Evolutionary conservation across 2,888 invertebrate genomes (phyloP).

Genomic region (Abrostola triplasia): DNA sequence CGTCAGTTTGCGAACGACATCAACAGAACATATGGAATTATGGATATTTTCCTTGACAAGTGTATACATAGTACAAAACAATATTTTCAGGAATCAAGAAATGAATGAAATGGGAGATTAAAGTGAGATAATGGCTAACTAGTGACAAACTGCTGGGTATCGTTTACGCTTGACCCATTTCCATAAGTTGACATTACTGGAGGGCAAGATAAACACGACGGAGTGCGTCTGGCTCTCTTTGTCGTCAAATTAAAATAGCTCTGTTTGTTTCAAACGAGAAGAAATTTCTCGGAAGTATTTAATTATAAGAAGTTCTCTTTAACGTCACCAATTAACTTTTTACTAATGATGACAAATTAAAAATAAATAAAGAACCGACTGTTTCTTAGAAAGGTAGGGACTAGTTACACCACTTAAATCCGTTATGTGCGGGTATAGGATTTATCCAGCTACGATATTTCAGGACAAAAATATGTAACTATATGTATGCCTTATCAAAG

Average conservation of each 20-base stretch:
- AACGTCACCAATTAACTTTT: not conserved
- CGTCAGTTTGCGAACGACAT: too few relatives aligned
- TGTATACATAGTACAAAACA: too few relatives aligned
- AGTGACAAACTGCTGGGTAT: slow-evolving; percentile 33
- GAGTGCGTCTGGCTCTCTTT: slow-evolving; percentile 5
- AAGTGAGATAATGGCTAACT: slow-evolving; percentile 32
- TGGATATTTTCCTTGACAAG: too few relatives aligned
- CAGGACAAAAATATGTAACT: too few relatives aligned
- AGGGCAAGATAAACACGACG: slow-evolving; percentile 32
- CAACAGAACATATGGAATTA: too few relatives aligned
- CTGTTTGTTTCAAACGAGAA: not conserved
- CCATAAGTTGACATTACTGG: slow-evolving; percentile 28
- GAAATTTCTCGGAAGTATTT: not conserved
- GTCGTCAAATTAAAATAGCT: slow-evolving; percentile 8
- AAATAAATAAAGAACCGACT: too few relatives aligned
- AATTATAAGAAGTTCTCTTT: not conserved
- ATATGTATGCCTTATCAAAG: too few relatives aligned
- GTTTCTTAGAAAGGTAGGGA: too few relatives aligned
- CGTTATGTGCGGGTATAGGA: too few relatives aligned
- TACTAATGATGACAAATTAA: not conserved
- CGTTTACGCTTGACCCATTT: slow-evolving; percentile 35
- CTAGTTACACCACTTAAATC: too few relatives aligned
- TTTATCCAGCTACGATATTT: too few relatives aligned
- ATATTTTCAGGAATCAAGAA: too few relatives aligned
- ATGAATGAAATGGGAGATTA: slow-evolving; percentile 15